phyloP scores from a whole-genome alignment of 1,140 invertebrate species.

The Tetramorium simillimum region DNA sequence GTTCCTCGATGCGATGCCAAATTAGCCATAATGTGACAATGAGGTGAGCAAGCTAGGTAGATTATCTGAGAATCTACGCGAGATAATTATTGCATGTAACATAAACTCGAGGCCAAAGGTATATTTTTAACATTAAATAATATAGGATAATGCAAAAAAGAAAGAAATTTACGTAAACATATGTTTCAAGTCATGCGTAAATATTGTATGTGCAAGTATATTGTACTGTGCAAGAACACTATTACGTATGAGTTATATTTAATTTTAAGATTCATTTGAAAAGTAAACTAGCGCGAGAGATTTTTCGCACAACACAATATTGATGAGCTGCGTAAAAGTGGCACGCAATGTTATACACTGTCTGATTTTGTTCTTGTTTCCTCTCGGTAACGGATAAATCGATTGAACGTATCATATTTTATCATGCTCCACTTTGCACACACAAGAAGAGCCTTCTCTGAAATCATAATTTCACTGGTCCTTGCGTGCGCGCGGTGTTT shows the following conservation, averaged over 20 bases:
- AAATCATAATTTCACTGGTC: constrained; percentile 20
- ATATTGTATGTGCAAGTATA: background rate
- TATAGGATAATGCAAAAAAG: background rate
- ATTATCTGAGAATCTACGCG: background rate
- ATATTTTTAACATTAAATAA: background rate
- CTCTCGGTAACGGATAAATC: background rate
- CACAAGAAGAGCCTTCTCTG: background rate
- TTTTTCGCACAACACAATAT: background rate
- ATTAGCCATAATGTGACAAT: background rate
- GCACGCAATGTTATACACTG: background rate
- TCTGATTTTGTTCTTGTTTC: background rate
- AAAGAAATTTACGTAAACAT: background rate
- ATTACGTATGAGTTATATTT: background rate
- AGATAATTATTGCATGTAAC: background rate
- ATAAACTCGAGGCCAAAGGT: background rate
- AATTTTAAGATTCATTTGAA: background rate
- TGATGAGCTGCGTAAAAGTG: background rate
- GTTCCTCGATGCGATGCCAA: background rate
- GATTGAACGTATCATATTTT: constrained; percentile 38
- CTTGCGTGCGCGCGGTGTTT: background rate
- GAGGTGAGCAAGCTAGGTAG: background rate
- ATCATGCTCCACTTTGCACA: constrained; percentile 36
- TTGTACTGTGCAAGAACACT: background rate
- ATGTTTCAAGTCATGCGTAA: background rate
- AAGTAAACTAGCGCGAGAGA: background rate